Base-by-base conservation (phyloP, 2,888 invertebrate genomes). In the Gymnocheta viridis region DNA sequence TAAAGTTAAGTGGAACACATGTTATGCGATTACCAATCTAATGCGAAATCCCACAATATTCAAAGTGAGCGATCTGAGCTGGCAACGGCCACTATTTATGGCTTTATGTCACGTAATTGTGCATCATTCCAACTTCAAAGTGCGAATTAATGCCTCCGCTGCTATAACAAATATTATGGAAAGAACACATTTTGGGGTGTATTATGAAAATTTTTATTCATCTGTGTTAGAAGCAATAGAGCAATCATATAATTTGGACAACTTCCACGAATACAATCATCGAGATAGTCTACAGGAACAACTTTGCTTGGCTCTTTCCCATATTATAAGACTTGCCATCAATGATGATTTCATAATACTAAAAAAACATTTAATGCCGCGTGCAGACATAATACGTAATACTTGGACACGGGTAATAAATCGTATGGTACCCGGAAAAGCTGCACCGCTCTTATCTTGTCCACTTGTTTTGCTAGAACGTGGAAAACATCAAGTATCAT, bases 1-100 rank as follows among this genome's bases (percentile, higher is more conserved):
- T 94, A 98, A 98, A 93, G 96, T 97, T 44, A 94, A 97, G 70
- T 98, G 98, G 98, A 98, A 98, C 91, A 95, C 97, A 1, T 98
- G 98, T 90, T 96, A 97, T 90, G 97, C 97, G 0, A 92, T 97
- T 77, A 96, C 97, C 27, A 96, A 95, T 88, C 93, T 96, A 82
- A 94, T 98, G 92, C 95, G 94, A 88, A 95, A 95, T 89, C 92
- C 93, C 4, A 82, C 86, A 0, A 76, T 91, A 12, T 91, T 91
- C 76, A 73, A 86, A 1, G 88, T 91, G 54, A 85, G 62, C n/a
- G 87, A 89, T 72, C 58, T 88, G 2, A 86, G 86, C 38, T 90
- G 90, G 89, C 91, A 96, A 95, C 92, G 91, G 35, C 91, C 93
- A 86, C 94, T 96, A 0, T 95, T 96, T 87, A 92, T 93, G 14